A percentile compares a stretch with the other conserved stretches of the same genome.
phyloP scores from a whole-genome alignment of 2,888 invertebrate genomes.

The Mesopsocus fuscifrons region DNA sequence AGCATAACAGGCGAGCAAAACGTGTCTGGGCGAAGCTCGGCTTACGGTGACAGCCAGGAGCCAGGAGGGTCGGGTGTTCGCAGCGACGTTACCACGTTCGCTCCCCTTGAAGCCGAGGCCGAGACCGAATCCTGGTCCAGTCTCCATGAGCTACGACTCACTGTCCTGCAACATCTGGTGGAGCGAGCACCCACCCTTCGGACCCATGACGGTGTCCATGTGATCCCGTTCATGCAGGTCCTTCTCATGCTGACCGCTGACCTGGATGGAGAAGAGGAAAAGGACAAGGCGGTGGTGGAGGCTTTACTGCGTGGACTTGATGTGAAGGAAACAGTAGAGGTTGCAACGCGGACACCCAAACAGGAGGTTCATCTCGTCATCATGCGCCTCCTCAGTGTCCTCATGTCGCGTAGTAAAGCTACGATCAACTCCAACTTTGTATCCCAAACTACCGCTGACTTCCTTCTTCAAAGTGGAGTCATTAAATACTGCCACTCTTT shows the following conservation, averaged over 20 bases:
- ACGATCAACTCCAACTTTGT: constrained; percentile 34
- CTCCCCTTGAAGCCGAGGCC: constrained; percentile 26
- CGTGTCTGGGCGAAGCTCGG: constrained; percentile 83
- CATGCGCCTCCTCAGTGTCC: constrained; percentile 61
- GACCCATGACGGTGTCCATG: constrained; percentile 60
- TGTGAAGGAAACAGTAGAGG: constrained; percentile 34
- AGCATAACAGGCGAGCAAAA: constrained; percentile 71
- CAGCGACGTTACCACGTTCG: constrained; percentile 35
- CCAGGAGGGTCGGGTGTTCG: constrained; percentile 32
- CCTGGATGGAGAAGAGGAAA: constrained; percentile 66
- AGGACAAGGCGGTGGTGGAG: constrained; percentile 56
- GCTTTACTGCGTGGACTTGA: constrained; percentile 52
- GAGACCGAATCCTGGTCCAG: constrained; percentile 27
- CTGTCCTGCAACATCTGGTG: constrained; percentile 54
- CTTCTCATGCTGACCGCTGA: constrained; percentile 78
- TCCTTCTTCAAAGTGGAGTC: constrained; percentile 46
- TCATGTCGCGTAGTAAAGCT: constrained; percentile 56
- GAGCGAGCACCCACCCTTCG: constrained; percentile 58
- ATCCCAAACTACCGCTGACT: constrained; percentile 48
- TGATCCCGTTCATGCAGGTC: constrained; percentile 84
- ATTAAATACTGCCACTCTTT: constrained; percentile 54
- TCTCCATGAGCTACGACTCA: constrained; percentile 45
- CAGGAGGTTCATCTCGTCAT: constrained; percentile 77
- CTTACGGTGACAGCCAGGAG: constrained; percentile 57
- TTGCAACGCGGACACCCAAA: constrained; percentile 45